Conservation (phyloP, 2,113 vertebrate genomes). For the Engraulis encrasicolus region DNA sequence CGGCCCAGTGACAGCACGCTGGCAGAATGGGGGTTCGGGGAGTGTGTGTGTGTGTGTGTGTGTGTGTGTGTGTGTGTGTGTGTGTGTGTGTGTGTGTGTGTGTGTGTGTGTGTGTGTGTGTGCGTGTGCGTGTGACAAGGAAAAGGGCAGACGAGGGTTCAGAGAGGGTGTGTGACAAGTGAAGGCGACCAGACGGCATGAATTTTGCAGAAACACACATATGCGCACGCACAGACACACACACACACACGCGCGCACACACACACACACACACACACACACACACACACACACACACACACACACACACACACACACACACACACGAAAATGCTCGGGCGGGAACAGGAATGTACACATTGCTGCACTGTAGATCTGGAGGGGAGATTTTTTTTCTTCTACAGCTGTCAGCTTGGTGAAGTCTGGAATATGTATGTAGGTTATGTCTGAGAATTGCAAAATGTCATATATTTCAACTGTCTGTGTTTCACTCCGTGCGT, state of each 20-base stretch:
- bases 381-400: neutral
- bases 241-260: no score
- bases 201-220: neutral
- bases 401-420: no score
- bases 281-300: conserved; percentile 2
- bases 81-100: conserved; percentile 18
- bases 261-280: no score
- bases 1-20: neutral
- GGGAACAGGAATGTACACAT: neutral
- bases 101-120: conserved; percentile 25
- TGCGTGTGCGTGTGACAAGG: neutral
- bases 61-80: conserved; percentile 25
- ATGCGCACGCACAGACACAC: neutral
- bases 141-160: conserved; percentile 19
- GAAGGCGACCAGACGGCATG: conserved; percentile 13
- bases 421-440: neutral
- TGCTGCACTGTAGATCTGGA: neutral
- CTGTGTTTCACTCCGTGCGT: neutral
- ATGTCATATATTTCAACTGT: no score
- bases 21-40: conserved; percentile 15
- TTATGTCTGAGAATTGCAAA: neutral
- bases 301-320: no score
- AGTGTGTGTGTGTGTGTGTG: neutral
- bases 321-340: neutral
- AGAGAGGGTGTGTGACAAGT: conserved; percentile 16